These are phyloP conservation scores for Bubo blakistoni DNA, from an alignment of 2,113 vertebrate species.

Conservation along the genomic window DNA sequence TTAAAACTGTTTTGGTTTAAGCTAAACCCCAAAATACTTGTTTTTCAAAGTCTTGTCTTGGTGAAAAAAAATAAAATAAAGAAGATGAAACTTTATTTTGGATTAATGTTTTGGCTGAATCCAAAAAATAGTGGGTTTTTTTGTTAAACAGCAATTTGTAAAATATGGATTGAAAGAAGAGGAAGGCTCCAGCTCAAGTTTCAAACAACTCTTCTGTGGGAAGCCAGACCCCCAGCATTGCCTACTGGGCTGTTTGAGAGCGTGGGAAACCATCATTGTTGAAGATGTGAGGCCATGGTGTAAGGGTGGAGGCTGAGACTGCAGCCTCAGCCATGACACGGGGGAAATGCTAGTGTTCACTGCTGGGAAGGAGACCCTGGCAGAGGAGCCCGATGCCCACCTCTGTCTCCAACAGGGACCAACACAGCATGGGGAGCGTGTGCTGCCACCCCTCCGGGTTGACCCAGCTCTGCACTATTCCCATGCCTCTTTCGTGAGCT, in stretches of 20 bases:
- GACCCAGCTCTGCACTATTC: neutral
- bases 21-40: neutral
- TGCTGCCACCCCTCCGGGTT: rapidly evolving
- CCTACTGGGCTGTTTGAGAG: neutral
- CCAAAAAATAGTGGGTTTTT: neutral
- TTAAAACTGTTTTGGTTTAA: neutral
- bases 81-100: neutral
- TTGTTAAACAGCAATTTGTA: neutral
- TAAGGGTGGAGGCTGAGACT: rapidly evolving
- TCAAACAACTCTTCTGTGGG: neutral
- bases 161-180: neutral
- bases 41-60: neutral
- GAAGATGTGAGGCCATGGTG: rapidly evolving
- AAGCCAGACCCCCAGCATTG: neutral
- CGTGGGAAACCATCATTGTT: rapidly evolving
- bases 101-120: neutral
- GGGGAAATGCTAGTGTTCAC: no score
- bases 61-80: neutral
- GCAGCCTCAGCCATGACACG: neutral
- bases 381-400: rapidly evolving
- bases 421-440: rapidly evolving
- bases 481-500: neutral
- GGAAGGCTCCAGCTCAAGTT: neutral
- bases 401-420: no score
- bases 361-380: neutral